A percentile compares a stretch with the other conserved stretches of the same genome.
These are phyloP conservation scores for Dascyllus trimaculatus DNA, from an alignment of 2,113 vertebrate genomes.

Conservation along the genomic window DNA sequence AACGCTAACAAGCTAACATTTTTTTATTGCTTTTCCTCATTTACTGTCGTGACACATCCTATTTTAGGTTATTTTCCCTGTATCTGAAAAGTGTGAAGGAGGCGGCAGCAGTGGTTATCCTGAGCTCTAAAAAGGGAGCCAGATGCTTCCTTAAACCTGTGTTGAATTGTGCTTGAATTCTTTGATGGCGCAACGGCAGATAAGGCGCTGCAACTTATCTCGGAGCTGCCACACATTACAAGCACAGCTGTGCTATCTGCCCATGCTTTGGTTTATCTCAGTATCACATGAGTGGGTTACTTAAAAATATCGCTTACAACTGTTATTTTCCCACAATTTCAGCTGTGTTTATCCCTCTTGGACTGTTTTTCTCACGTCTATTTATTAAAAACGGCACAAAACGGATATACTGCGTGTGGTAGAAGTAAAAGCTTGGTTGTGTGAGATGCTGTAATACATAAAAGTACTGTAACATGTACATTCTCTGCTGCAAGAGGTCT, in stretches of 20 bases:
- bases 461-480: not conserved
- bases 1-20: constrained; percentile 16
- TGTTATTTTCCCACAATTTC: constrained; percentile 20
- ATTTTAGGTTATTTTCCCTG: not conserved
- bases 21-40: not conserved
- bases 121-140: constrained; percentile 2
- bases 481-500: constrained; percentile 18
- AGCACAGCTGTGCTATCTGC: constrained; percentile 49
- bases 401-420: not conserved
- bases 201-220: constrained; percentile 65
- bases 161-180: constrained; percentile 57
- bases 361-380: constrained; percentile 12
- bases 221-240: constrained; percentile 61
- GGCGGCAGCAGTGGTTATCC: constrained; percentile 22
- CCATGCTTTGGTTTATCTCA: constrained; percentile 48
- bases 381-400: constrained; percentile 14
- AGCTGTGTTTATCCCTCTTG: not conserved
- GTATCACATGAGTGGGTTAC: constrained; percentile 46
- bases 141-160: constrained; percentile 49
- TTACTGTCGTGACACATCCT: constrained; percentile 10
- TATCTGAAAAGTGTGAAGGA: not conserved
- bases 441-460: not conserved
- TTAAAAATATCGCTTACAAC: constrained; percentile 13
- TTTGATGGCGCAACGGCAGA: constrained; percentile 53
- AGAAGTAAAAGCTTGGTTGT: not conserved